A percentile compares a stretch with the other conserved stretches of the same genome.
Evolutionary conservation across 2,113 vertebrate species (phyloP).

Genomic region (Phrynocephalus versicolor): DNA sequence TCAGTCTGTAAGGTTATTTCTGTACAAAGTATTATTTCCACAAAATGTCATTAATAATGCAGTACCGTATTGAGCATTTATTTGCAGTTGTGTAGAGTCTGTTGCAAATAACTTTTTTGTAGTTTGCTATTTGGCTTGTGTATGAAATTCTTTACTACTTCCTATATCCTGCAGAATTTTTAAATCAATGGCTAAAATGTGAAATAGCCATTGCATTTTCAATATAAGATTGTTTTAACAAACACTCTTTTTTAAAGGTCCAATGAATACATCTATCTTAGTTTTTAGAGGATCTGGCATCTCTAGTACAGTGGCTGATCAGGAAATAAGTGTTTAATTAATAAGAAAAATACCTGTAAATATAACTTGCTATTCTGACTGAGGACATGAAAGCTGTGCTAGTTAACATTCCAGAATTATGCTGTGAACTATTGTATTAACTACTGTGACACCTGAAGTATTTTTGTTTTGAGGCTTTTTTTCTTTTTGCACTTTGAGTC

Average conservation of each 20-base stretch:
- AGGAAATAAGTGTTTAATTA: too few species aligned
- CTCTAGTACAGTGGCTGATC: too few species aligned
- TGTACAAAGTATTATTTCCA: not conserved
- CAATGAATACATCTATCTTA: not conserved
- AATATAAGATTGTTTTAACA: not conserved
- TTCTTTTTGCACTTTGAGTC: not conserved
- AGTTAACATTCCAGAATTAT: not conserved
- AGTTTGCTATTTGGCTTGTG: not conserved
- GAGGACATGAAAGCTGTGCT: not conserved
- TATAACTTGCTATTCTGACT: not conserved
- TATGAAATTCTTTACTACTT: not conserved
- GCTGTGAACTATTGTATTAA: not conserved
- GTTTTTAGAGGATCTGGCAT: not conserved
- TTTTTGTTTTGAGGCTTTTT: not conserved
- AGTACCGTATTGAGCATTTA: not conserved
- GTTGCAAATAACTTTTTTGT: not conserved
- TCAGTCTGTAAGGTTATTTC: not conserved
- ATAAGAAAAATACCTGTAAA: too few species aligned
- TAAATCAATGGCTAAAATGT: not conserved
- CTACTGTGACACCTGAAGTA: not conserved
- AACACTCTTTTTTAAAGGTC: not conserved
- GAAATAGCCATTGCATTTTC: not conserved
- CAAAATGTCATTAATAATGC: not conserved
- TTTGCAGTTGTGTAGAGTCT: too few species aligned
- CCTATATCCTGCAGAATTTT: not conserved